Conservation (phyloP, 2,113 vertebrate genomes). For the Triplophysa siluroides region DNA sequence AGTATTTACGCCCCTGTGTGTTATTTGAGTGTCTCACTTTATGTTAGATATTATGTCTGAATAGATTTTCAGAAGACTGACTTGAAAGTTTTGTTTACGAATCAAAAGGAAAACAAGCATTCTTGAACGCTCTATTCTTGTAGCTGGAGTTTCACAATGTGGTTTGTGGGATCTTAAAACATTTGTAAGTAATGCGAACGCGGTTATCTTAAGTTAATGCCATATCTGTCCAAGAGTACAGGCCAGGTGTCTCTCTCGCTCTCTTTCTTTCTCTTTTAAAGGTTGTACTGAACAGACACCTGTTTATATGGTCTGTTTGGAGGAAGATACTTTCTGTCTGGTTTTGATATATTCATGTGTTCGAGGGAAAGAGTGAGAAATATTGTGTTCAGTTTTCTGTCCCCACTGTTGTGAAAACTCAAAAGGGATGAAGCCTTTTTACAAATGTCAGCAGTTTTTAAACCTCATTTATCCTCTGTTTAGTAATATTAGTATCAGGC, state of each 20-base stretch:
- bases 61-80: background rate
- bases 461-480: slow-evolving; percentile 5
- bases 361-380: slow-evolving; percentile 28
- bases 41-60: background rate
- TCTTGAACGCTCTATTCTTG: background rate
- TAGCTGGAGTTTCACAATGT: slow-evolving; percentile 15
- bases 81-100: background rate
- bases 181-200: background rate
- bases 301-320: background rate
- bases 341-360: slow-evolving; percentile 10
- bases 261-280: background rate
- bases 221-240: background rate
- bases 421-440: background rate
- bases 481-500: background rate
- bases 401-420: slow-evolving; percentile 13
- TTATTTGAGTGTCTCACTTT: background rate
- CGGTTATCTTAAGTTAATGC: slow-evolving; percentile 23
- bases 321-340: slow-evolving; percentile 12
- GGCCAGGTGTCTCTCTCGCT: background rate
- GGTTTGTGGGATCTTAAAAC: background rate
- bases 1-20: slow-evolving; percentile 49
- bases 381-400: slow-evolving; percentile 23
- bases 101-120: slow-evolving; percentile 2
- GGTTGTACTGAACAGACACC: slow-evolving; percentile 13
- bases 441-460: background rate